Conservation (phyloP, 2,888 invertebrate genomes). For the Hipparchia semele region DNA sequence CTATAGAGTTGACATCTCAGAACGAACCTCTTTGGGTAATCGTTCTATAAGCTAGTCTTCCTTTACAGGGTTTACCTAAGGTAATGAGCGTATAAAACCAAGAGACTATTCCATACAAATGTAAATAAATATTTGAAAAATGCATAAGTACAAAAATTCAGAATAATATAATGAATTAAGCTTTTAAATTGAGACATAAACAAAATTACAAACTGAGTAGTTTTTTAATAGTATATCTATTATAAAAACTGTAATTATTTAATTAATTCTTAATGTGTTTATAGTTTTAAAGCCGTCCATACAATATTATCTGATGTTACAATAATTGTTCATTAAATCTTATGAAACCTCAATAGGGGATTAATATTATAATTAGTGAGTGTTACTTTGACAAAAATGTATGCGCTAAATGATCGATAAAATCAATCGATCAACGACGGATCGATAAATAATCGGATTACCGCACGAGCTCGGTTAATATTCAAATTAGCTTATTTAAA, state of each 20-base stretch:
- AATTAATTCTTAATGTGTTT: not conserved
- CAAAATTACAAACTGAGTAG: too few relatives aligned
- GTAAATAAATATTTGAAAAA: too few relatives aligned
- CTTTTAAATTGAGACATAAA: too few relatives aligned
- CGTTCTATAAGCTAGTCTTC: too few relatives aligned
- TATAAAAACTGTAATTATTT: not conserved
- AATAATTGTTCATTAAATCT: conserved; percentile 21
- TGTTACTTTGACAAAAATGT: conserved; percentile 38
- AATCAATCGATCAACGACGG: conserved; percentile 40
- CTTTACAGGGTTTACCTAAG: too few relatives aligned
- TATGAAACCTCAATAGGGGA: conserved; percentile 22
- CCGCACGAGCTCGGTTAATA: conserved; percentile 23
- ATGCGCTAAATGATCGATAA: conserved; percentile 39
- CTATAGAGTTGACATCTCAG: too few relatives aligned
- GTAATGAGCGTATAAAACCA: too few relatives aligned
- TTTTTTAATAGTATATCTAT: too few relatives aligned
- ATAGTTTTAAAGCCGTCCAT: not conserved
- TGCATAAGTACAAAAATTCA: too few relatives aligned
- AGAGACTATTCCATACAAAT: too few relatives aligned
- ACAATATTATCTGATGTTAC: conserved; percentile 24
- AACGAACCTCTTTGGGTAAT: too few relatives aligned
- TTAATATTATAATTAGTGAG: conserved; percentile 32
- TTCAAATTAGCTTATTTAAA: conserved; percentile 30
- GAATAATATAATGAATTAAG: too few relatives aligned
- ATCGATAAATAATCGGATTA: conserved; percentile 43